Percentiles rank a stretch among this genome's conserved stretches.
Evolutionary conservation across 2,113 vertebrate genomes (phyloP).

Genomic region (Chaetorhynchus papuensis): DNA sequence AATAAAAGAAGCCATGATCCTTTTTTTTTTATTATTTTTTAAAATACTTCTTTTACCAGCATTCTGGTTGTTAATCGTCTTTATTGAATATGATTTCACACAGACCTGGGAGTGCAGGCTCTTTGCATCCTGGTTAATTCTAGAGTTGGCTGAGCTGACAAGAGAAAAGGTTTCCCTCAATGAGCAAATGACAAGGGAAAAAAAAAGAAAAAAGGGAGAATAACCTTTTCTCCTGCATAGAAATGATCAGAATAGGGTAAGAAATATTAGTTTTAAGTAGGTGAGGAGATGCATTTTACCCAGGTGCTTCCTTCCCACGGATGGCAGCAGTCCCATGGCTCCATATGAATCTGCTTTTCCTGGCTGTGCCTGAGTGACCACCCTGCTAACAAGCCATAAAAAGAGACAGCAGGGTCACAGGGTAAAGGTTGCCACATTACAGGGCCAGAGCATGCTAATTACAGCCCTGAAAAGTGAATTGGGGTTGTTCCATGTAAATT

Average conservation of each 20-base stretch:
- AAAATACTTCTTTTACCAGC: not conserved
- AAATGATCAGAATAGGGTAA: not conserved
- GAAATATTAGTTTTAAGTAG: not conserved
- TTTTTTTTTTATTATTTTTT: no score
- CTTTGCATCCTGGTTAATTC: not conserved
- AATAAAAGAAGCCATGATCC: not conserved
- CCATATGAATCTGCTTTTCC: not conserved
- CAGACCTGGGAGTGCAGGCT: not conserved
- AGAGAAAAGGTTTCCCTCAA: not conserved
- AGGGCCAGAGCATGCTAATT: not conserved
- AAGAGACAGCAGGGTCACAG: not conserved
- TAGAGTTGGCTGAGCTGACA: not conserved
- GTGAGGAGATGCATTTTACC: not conserved
- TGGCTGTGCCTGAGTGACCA: not conserved
- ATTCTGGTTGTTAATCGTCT: not conserved
- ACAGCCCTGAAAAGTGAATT: not conserved
- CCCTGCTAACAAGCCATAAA: not conserved
- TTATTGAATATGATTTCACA: not conserved
- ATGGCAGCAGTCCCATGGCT: not conserved
- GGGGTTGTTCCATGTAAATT: not conserved
- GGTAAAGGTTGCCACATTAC: not conserved
- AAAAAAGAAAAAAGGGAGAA: not conserved
- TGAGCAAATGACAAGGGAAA: not conserved
- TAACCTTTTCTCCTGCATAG: not conserved
- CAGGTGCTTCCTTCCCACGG: rapidly evolving